Conservation (phyloP, 92 coral and sea anemone species). For the Bergia sp. region DNA sequence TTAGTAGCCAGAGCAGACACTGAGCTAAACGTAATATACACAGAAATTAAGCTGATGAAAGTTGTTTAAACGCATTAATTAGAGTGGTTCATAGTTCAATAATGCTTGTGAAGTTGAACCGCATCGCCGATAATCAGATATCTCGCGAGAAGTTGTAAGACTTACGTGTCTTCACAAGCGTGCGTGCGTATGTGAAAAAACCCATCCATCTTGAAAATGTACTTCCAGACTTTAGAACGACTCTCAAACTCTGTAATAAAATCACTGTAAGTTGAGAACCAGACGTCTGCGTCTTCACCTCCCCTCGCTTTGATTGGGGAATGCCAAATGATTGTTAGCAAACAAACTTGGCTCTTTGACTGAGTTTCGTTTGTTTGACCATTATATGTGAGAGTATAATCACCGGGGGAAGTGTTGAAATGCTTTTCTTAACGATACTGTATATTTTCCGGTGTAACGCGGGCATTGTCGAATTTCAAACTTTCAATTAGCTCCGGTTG, state of each 20-base stretch:
- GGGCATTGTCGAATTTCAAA: constrained; percentile 10
- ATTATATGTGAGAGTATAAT: constrained; percentile 23
- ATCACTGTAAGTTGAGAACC: not conserved
- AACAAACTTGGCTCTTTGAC: not conserved
- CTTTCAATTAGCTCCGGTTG: constrained; percentile 28
- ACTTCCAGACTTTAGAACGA: not conserved
- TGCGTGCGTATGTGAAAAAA: not conserved
- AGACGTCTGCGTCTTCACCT: not conserved
- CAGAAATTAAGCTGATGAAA: not conserved
- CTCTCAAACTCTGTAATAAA: not conserved
- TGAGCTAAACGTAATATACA: not conserved
- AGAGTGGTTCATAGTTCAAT: too few species aligned
- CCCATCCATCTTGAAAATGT: not conserved
- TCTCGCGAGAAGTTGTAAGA: not conserved
- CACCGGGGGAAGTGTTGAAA: constrained; percentile 34
- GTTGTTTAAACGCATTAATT: not conserved
- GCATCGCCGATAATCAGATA: not conserved
- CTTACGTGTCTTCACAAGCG: constrained; percentile 13
- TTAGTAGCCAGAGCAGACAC: not conserved
- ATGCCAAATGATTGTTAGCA: not conserved
- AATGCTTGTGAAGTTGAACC: not conserved
- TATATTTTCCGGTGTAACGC: constrained; percentile 43
- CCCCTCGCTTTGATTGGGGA: not conserved
- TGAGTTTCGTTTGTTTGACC: constrained; percentile 10
- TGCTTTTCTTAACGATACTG: constrained; percentile 32